A percentile compares a stretch with the other conserved stretches of the same genome.
Conservation (phyloP, 2,797 vertebrate genomes). For the Tokudaia tokunoshimensis region DNA sequence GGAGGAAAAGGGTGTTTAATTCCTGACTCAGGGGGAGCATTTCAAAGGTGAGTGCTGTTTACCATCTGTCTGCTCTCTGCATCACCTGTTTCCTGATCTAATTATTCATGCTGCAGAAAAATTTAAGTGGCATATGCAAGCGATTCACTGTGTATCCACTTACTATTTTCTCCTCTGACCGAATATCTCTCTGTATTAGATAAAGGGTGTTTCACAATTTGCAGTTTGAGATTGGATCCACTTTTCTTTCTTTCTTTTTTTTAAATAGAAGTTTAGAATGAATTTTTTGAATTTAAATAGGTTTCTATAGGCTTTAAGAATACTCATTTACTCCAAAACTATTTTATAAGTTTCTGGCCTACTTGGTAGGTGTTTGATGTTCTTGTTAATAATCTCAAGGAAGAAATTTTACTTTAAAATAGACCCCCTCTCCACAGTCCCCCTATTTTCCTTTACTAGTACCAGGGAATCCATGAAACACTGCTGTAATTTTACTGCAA, state of each 20-base stretch:
- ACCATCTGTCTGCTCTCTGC: not conserved
- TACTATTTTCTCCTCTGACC: conserved; percentile 23
- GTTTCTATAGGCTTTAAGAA: not conserved
- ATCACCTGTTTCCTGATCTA: not conserved
- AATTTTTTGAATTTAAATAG: not conserved
- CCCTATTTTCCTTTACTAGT: not conserved
- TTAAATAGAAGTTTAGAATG: not conserved
- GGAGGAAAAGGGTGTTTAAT: not conserved
- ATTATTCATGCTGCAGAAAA: not conserved
- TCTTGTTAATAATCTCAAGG: not conserved
- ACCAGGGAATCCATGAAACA: not conserved
- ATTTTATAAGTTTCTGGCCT: not conserved
- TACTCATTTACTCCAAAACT: not conserved
- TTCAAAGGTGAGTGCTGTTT: not conserved
- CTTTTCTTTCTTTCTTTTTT: not conserved
- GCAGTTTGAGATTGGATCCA: not conserved
- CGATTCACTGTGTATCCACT: not conserved
- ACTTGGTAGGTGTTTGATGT: not conserved
- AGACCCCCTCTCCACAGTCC: not conserved
- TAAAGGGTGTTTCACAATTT: conserved; percentile 39
- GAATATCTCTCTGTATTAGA: conserved; percentile 23
- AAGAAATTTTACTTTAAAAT: conserved; percentile 41
- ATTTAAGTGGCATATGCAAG: not conserved
- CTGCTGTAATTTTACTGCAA: not conserved
- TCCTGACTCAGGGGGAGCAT: not conserved